Conservation (phyloP, 2,888 invertebrate genomes). For the Catocala nupta region DNA sequence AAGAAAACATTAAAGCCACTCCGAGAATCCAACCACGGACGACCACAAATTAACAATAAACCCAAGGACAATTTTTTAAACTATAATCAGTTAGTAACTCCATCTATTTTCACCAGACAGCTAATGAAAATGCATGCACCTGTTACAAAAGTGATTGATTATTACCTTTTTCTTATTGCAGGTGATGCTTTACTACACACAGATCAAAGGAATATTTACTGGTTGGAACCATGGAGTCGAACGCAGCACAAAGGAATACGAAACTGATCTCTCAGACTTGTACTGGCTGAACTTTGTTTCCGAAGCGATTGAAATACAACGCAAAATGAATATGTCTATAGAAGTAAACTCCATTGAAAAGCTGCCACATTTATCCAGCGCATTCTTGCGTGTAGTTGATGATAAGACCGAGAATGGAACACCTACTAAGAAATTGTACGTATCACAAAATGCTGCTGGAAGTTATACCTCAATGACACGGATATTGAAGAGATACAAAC, state of each 20-base stretch:
- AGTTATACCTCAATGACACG: constrained; percentile 92
- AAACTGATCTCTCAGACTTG: constrained; percentile 89
- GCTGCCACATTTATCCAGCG: constrained; percentile 86
- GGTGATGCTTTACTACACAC: constrained; percentile 92
- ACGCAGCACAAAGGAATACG: constrained; percentile 88
- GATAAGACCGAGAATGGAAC: constrained; percentile 74
- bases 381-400: constrained; percentile 88
- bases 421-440: constrained; percentile 86
- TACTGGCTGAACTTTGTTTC: constrained; percentile 92
- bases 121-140: too few species aligned
- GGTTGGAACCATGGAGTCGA: constrained; percentile 92
- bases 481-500: constrained; percentile 94
- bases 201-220: constrained; percentile 92
- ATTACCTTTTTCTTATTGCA: constrained; percentile 53
- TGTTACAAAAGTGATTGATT: too few species aligned
- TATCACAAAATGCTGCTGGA: constrained; percentile 94
- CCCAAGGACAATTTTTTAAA: too few species aligned
- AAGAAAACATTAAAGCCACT: too few species aligned
- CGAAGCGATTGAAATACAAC: constrained; percentile 91
- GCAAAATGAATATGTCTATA: constrained; percentile 78
- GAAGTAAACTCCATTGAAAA: constrained; percentile 64
- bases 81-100: too few species aligned
- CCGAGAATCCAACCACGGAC: too few species aligned
- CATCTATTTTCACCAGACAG: too few species aligned
- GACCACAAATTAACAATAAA: too few species aligned